These are phyloP conservation scores for Hyppa rectilinea DNA, from an alignment of 2,888 invertebrate species.

Conservation along the genomic window DNA sequence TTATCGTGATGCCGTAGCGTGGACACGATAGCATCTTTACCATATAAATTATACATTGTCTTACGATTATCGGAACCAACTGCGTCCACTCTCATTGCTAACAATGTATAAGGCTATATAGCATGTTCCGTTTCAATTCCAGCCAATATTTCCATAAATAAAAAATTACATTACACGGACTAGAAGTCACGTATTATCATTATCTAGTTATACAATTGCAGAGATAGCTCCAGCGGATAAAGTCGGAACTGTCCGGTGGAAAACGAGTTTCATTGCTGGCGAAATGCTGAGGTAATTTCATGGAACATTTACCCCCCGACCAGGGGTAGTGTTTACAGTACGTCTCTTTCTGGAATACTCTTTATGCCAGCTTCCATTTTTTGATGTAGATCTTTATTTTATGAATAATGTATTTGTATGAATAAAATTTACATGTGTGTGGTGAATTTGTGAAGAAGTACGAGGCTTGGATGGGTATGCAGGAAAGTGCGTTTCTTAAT, in stretches of 20 bases:
- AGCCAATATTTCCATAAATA: constrained; percentile 40
- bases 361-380: constrained; percentile 65
- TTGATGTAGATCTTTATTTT: constrained; percentile 68
- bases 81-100: too few relatives aligned
- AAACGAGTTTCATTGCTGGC: constrained; percentile 70
- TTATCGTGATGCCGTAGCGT: too few relatives aligned
- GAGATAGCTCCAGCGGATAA: constrained; percentile 73
- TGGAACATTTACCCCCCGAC: constrained; percentile 83
- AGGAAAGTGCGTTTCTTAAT: constrained; percentile 19
- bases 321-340: constrained; percentile 81
- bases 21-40: too few relatives aligned
- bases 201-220: constrained; percentile 63
- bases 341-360: constrained; percentile 62
- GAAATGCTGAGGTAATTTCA: constrained; percentile 86
- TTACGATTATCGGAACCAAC: too few relatives aligned
- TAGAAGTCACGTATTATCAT: constrained; percentile 57
- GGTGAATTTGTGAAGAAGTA: constrained; percentile 17
- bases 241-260: constrained; percentile 76
- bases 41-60: too few relatives aligned
- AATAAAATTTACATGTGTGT: constrained; percentile 59
- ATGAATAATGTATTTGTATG: constrained; percentile 66
- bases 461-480: constrained; percentile 2
- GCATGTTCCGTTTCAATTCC: too few relatives aligned
- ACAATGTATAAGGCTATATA: too few relatives aligned
- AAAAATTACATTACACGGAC: constrained; percentile 39